Evolutionary conservation across 1,140 invertebrate genomes (phyloP), one percentile per base, ranked within the genome.

Genomic region (Danaus melanippus): DNA sequence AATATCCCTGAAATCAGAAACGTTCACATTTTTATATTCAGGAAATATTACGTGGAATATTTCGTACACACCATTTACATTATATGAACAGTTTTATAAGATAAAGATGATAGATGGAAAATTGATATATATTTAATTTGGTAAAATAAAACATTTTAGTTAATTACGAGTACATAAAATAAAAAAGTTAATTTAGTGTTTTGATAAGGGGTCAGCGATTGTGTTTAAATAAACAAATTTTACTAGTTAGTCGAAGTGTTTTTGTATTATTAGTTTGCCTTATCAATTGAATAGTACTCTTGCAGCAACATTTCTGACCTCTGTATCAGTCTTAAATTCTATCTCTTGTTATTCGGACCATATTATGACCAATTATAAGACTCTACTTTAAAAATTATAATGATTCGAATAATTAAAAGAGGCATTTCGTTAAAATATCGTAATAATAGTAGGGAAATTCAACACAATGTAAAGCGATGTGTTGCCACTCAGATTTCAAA

Each of bases 311-410:
- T 55, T 55, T 67, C 44, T 86, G 80, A 86, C 81, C 81, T 58
- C 64, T 69, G 12, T 84, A 83, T 84, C 81, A 79, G 74, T 76
- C 61, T 53, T 60, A 67, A 56, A 66, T 59, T 53, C 54, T 71
- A 56, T 53, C 50, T 69, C 70, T 74, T 58, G 56, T 69, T 56
- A 64, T 59, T 66, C 66, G 62, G 49, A 49, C 70, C 61, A 49
- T 70, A 69, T 64, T 50, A 75, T 80, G 72, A 53, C 58, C 39
- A 72, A 52, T 60, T 64, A 53, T 51, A 66, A 63, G 40, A 60
- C 56, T 51, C 12, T 56, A n/a, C 32, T 61, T 53, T 47, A 50
- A 57, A 46, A 58, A 43, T 64, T 55, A 51, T 74, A 66, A 81
- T 82, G 79, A 58, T 72, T 58, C 70, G 62, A 43, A 70, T 76